These are phyloP conservation scores for Cettia cetti DNA, from an alignment of 2,113 vertebrate species.

Conservation along the genomic window DNA sequence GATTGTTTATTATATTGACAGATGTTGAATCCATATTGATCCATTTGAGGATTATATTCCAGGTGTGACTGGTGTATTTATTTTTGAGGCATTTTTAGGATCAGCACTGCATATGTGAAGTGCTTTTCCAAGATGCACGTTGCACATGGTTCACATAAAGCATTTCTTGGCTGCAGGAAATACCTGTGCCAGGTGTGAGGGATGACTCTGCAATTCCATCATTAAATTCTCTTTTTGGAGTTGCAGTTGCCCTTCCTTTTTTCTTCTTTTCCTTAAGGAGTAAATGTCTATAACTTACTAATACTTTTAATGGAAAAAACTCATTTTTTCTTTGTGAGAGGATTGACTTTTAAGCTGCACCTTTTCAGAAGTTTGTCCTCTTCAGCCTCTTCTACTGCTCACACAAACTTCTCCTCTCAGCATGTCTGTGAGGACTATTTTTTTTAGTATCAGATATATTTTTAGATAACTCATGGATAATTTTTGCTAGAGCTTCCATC, in stretches of 20 bases:
- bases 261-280: not conserved
- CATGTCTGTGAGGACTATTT: not conserved
- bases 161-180: not conserved
- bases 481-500: slow-evolving; percentile 10
- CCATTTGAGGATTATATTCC: not conserved
- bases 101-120: not conserved
- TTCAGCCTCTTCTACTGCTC: not conserved
- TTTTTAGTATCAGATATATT: not conserved
- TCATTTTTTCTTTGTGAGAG: not conserved
- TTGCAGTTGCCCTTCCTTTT: not conserved
- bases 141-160: not conserved
- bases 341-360: not conserved
- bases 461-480: slow-evolving; percentile 11
- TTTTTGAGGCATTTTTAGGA: not conserved
- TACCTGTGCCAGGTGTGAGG: not conserved
- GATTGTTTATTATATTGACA: not conserved
- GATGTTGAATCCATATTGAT: not conserved
- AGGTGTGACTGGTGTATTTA: not conserved
- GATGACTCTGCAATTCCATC: not conserved
- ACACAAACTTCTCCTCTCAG: not conserved
- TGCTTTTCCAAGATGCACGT: rapidly evolving
- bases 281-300: not conserved
- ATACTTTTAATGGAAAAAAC: not conserved
- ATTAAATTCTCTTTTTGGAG: not conserved
- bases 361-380: not conserved